phyloP scores from a whole-genome alignment of 1,140 invertebrate genomes.

The Eueides isabella region DNA sequence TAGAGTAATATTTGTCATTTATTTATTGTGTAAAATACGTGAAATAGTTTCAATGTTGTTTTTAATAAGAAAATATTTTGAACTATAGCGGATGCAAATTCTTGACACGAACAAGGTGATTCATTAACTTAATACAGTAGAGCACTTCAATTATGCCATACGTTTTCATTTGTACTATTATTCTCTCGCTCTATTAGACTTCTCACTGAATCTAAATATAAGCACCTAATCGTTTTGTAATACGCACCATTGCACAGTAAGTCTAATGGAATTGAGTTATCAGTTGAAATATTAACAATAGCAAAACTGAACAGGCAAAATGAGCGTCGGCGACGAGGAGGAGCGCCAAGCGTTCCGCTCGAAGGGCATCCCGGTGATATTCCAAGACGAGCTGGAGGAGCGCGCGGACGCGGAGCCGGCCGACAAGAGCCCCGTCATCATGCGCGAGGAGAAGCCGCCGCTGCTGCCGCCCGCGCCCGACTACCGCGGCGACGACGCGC shows the following conservation, averaged over 20 bases:
- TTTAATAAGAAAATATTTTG: slow-evolving; percentile 46
- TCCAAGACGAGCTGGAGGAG: slow-evolving; percentile 96
- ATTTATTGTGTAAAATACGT: not conserved
- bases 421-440: slow-evolving; percentile 94
- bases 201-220: not conserved
- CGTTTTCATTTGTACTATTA: not conserved
- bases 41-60: not conserved
- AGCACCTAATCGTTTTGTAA: slow-evolving; percentile 28
- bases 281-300: not conserved
- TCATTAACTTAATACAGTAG: slow-evolving; percentile 29
- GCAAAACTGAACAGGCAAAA: slow-evolving; percentile 66
- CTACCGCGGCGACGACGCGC: slow-evolving; percentile 83
- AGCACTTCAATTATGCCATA: slow-evolving; percentile 29
- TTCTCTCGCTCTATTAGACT: slow-evolving; percentile 27
- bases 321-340: slow-evolving; percentile 87
- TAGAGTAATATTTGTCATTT: too few relatives aligned
- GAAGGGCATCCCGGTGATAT: slow-evolving; percentile 97
- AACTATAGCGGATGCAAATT: slow-evolving; percentile 63
- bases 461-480: slow-evolving; percentile 86
- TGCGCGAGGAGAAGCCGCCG: slow-evolving; percentile 96
- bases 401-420: slow-evolving; percentile 89
- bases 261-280: not conserved
- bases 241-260: not conserved
- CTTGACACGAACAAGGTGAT: slow-evolving; percentile 69
- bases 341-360: slow-evolving; percentile 92